Conservation (phyloP, 2,888 invertebrate species). For the Diloba caeruleocephala region DNA sequence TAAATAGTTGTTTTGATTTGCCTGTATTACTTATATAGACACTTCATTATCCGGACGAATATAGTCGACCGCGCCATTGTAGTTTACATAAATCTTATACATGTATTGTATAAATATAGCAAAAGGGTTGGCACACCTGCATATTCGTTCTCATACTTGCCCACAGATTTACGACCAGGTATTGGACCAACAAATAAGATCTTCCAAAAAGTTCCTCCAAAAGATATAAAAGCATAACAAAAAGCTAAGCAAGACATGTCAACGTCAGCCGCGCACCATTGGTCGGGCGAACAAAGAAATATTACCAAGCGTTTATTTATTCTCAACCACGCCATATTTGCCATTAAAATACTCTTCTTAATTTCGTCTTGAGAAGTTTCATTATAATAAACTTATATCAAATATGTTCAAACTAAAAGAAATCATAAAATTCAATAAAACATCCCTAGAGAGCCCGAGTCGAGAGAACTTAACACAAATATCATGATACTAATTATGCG, state of each 20-base stretch:
- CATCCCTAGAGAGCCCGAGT: conserved; percentile 56
- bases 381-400: neutral
- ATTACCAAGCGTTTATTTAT: conserved; percentile 80
- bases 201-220: conserved; percentile 84
- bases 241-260: conserved; percentile 83
- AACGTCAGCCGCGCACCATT: conserved; percentile 82
- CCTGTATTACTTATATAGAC: conserved; percentile 27
- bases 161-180: conserved; percentile 85
- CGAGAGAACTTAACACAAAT: conserved; percentile 74
- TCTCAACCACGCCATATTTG: conserved; percentile 68
- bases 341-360: conserved; percentile 46
- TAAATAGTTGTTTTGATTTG: conserved; percentile 37
- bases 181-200: conserved; percentile 87
- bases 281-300: conserved; percentile 86
- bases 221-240: conserved; percentile 85
- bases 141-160: conserved; percentile 76
- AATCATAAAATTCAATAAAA: conserved; percentile 71
- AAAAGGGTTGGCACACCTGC: conserved; percentile 86
- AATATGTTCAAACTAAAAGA: conserved; percentile 29
- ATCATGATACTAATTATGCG: conserved; percentile 85
- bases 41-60: conserved; percentile 19
- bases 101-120: conserved; percentile 33
- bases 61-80: conserved; percentile 29
- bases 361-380: conserved; percentile 23
- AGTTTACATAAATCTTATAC: conserved; percentile 53